These are phyloP conservation scores for Phalacrocorax carbo DNA, from an alignment of 2,113 vertebrate genomes.

Conservation along the genomic window DNA sequence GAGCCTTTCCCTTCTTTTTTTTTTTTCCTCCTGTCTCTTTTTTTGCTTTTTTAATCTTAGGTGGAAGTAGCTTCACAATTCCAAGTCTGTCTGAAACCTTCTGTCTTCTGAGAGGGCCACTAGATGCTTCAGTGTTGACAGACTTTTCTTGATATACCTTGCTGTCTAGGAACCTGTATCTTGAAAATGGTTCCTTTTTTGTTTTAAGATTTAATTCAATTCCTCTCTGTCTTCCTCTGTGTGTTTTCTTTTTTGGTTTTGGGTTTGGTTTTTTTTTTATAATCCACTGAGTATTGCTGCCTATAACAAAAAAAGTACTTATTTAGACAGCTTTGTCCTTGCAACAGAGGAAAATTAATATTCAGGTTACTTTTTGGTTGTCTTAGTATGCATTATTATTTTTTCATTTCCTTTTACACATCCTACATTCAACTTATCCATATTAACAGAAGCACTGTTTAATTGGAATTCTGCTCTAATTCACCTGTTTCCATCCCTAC, in stretches of 20 bases:
- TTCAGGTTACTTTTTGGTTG: neutral
- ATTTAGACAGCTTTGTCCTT: neutral
- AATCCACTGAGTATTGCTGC: neutral
- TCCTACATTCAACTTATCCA: neutral
- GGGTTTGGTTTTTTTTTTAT: neutral
- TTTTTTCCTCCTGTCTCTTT: neutral
- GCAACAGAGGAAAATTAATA: neutral
- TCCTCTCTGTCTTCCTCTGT: neutral
- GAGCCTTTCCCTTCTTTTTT: neutral
- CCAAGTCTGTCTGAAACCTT: neutral
- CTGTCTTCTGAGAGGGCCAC: neutral
- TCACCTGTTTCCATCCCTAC: neutral
- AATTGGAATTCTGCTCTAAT: neutral
- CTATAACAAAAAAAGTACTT: neutral
- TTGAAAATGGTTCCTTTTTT: neutral
- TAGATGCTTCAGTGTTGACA: neutral
- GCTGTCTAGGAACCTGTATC: neutral
- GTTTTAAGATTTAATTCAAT: neutral
- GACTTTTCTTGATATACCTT: neutral
- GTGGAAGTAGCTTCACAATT: neutral
- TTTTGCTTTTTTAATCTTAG: neutral
- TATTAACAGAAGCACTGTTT: neutral
- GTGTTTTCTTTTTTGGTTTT: neutral
- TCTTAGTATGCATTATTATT: neutral
- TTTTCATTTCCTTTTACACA: neutral